These are phyloP conservation scores for Tachuris rubrigastra DNA, from an alignment of 2,113 vertebrate genomes.

Conservation along the genomic window DNA sequence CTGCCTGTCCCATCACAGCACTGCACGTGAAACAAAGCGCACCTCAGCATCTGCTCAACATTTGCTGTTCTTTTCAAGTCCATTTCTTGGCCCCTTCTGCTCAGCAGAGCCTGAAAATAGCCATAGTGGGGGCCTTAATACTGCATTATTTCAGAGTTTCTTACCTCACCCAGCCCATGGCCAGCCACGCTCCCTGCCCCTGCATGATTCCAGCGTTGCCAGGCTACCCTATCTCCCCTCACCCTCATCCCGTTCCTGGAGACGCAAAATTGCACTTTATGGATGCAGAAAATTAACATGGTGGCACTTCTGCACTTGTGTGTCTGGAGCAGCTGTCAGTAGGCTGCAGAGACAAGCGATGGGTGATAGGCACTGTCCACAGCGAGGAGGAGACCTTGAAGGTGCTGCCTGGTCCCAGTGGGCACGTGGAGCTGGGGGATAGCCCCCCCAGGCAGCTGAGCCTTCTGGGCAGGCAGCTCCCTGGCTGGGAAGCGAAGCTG, in stretches of 20 bases:
- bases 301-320: rapidly evolving
- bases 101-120: background rate
- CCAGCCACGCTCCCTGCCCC: background rate
- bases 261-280: background rate
- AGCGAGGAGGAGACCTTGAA: background rate
- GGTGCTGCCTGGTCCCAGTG: background rate
- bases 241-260: rapidly evolving
- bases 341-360: rapidly evolving
- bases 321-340: background rate
- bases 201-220: background rate
- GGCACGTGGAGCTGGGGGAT: background rate
- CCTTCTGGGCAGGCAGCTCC: background rate
- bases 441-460: background rate
- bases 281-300: rapidly evolving
- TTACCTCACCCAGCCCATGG: background rate
- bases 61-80: slow-evolving; percentile 15
- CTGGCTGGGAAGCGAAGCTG: background rate
- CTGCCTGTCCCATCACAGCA: background rate
- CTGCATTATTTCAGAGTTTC: background rate
- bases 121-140: background rate
- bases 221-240: background rate
- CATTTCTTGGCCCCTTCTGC: background rate
- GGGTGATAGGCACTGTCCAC: rapidly evolving
- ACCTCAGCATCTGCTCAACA: slow-evolving; percentile 13
- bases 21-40: background rate